Conservation (phyloP, 2,113 vertebrate species). For the Tupaia chinensis region DNA sequence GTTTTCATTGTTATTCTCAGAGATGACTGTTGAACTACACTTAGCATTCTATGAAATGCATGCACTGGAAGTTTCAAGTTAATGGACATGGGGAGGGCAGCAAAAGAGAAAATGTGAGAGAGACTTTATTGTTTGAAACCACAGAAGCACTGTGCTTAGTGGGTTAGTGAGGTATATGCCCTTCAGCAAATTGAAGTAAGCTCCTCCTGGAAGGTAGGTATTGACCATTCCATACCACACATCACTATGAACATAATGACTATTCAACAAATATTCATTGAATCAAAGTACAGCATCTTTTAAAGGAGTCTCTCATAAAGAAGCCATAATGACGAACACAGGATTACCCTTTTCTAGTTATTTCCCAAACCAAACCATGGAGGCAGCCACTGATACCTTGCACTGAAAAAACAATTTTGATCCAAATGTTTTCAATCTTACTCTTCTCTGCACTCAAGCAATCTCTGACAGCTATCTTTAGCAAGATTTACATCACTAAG, state of each 20-base stretch:
- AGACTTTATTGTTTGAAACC: not conserved
- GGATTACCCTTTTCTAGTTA: not conserved
- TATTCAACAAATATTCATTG: not conserved
- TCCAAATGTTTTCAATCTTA: not conserved
- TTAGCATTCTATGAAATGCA: not conserved
- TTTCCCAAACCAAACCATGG: not conserved
- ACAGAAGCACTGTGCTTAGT: not conserved
- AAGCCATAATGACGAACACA: not conserved
- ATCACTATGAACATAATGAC: not conserved
- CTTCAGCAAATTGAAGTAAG: not conserved
- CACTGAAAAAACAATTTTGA: conserved; percentile 21
- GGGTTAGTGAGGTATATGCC: not conserved
- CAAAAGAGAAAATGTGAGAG: conserved; percentile 9
- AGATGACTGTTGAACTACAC: not conserved
- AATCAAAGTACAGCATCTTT: not conserved
- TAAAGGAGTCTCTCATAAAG: not conserved
- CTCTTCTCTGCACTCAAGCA: conserved; percentile 8
- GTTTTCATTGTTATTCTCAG: not conserved
- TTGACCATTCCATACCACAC: not conserved
- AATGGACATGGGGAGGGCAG: not conserved
- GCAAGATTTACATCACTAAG: conserved; percentile 7
- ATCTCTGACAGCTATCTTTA: conserved; percentile 27
- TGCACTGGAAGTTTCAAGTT: not conserved
- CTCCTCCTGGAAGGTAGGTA: not conserved
- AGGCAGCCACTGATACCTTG: not conserved